Evolutionary conservation across 2,113 vertebrate genomes (phyloP), one percentile per base, ranked within the genome.

Genomic region (Phycodurus eques): DNA sequence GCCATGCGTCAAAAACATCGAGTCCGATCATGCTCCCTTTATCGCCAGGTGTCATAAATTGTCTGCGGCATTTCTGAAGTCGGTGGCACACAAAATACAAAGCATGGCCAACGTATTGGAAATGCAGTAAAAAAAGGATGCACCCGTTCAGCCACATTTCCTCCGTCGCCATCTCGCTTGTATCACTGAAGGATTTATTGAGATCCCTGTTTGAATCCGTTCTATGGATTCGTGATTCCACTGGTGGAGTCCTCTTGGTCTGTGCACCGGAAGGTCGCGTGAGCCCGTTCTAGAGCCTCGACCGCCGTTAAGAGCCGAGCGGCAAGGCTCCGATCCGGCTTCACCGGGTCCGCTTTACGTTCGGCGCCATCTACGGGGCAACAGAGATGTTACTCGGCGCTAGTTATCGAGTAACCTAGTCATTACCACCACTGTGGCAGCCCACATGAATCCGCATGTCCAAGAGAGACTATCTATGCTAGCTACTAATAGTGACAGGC

Each of bases 231-330:
- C 0, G 90, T 53, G 33, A 88, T 87, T 11, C 89, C 82, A 14
- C 67, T 67, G 53, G 79, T 63, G 42, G 49, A 65, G 27, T 88
- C 90, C 61, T 92, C 90, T 65, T 75, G 82, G 56, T 95, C 94
- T 74, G 74, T 85, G 68, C 44, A 73, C 84, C 92, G 92, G 82
- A 94, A 95, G 60, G 91, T 84, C 54, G 88, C 79, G 1, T 96
- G 95, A 69, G 92, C 93, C 49, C 75, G 77, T 65, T 96, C 94
- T 89, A 96, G 85, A 67, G 94, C 93, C 39, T 86, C 84, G 0
- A 96, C 90, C 27, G 94, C 92, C 10, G 87, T 88, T 81, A 96
- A 71, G 71, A 96, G 88, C 27, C 79, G 91, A 22, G 85, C 78
- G 0, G 89, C 90, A 0, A 87, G 72, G 0, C 73, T 83, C 62